Conservation (phyloP, 2,113 vertebrate genomes). For the Mesocricetus auratus region DNA sequence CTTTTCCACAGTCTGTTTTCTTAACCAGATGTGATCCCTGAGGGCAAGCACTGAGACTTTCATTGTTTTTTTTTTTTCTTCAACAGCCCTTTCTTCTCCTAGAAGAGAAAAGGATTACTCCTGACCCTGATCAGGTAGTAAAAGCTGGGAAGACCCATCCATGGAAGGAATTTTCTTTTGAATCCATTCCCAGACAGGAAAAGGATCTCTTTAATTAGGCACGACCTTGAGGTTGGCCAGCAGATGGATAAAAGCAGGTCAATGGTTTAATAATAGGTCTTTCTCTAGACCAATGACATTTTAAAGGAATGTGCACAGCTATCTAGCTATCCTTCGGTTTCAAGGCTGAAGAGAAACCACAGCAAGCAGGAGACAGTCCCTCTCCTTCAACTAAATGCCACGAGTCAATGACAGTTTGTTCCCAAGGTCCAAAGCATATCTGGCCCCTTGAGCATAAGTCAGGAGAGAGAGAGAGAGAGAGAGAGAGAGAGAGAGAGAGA, state of each 20-base stretch:
- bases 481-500: neutral
- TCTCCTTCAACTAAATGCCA: neutral
- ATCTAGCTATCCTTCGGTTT: neutral
- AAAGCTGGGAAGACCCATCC: neutral
- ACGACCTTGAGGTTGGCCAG: constrained; percentile 50
- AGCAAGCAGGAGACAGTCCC: neutral
- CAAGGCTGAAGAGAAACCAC: neutral
- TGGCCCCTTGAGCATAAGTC: neutral
- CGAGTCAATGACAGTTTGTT: neutral
- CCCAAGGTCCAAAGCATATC: neutral
- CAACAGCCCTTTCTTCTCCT: neutral
- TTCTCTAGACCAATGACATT: neutral
- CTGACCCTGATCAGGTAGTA: constrained; percentile 37
- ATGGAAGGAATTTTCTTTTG: constrained; percentile 56
- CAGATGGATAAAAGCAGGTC: neutral
- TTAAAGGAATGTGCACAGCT: constrained; percentile 32
- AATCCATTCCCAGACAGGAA: constrained; percentile 43
- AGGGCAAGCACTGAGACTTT: constrained; percentile 6
- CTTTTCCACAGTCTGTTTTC: constrained; percentile 10
- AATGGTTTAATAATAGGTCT: constrained; percentile 21
- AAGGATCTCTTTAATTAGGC: constrained; percentile 58
- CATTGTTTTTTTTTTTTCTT: neutral
- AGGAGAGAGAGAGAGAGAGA: neutral
- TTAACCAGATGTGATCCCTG: constrained; percentile 1
- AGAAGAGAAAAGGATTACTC: neutral